A percentile compares a stretch with the other conserved stretches of the same genome.
These are phyloP conservation scores for Peromyscus leucopus DNA, from an alignment of 2,113 vertebrate genomes.

Conservation along the genomic window DNA sequence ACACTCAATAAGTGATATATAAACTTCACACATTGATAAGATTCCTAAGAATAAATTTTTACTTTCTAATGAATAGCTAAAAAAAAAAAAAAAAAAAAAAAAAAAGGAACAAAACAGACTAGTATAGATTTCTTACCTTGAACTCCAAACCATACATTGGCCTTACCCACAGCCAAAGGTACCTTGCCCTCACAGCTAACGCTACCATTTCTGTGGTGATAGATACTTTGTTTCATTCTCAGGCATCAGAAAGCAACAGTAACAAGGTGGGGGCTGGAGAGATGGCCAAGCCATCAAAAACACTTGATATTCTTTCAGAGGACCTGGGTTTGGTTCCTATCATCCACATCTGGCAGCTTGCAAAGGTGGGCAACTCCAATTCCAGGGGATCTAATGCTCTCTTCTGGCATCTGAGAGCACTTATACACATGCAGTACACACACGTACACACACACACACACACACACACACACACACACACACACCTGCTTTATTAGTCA, in stretches of 20 bases:
- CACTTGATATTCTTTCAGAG: neutral
- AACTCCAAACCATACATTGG: neutral
- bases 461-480: neutral
- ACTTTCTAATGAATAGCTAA: neutral
- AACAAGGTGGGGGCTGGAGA: neutral
- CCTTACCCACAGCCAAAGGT: neutral
- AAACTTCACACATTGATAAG: neutral
- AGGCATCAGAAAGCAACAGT: neutral
- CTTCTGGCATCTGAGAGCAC: neutral
- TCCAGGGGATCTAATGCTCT: neutral
- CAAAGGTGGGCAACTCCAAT: neutral
- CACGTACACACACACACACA: neutral
- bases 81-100: neutral
- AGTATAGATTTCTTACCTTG: neutral
- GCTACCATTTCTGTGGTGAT: neutral
- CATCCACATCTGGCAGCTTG: neutral
- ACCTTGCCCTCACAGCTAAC: neutral
- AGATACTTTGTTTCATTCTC: neutral
- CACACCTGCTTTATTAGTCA: too few relatives aligned
- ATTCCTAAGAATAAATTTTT: neutral
- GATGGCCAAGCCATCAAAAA: neutral
- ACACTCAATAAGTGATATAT: neutral
- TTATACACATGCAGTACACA: neutral
- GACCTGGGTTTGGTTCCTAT: neutral
- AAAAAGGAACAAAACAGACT: neutral